Evolutionary conservation across 2,113 vertebrate species (phyloP).

Genomic region (Talpa occidentalis): DNA sequence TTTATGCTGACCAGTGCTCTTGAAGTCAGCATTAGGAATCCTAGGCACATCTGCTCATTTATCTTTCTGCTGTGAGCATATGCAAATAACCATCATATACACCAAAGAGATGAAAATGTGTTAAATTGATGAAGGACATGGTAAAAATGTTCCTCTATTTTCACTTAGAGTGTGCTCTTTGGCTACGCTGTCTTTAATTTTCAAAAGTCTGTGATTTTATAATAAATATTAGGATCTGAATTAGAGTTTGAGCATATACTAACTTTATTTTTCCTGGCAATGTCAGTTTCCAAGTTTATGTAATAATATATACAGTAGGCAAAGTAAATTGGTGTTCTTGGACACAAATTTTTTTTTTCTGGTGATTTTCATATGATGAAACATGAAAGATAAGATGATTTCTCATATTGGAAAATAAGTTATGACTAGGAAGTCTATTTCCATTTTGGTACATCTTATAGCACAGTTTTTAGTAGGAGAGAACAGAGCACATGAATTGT

Average conservation of each 20-base stretch:
- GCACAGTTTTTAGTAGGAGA: neutral
- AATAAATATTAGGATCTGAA: slow-evolving; percentile 19
- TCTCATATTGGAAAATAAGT: slow-evolving; percentile 12
- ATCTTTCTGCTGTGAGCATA: neutral
- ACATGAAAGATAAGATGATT: too few species aligned
- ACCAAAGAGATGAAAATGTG: neutral
- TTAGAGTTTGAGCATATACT: slow-evolving; percentile 5
- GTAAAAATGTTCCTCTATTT: neutral
- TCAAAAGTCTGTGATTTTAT: slow-evolving; percentile 34
- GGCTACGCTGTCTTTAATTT: neutral
- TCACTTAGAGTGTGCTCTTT: slow-evolving; percentile 4
- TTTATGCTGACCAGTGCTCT: neutral
- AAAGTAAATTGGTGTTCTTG: slow-evolving; percentile 16
- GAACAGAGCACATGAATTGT: neutral
- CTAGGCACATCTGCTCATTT: neutral
- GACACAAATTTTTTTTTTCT: neutral
- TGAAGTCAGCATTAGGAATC: neutral
- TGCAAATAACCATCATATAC: neutral
- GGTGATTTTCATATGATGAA: neutral
- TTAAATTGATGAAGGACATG: slow-evolving; percentile 7
- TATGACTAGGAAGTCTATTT: neutral
- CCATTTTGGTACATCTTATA: neutral
- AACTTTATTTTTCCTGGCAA: slow-evolving; percentile 17
- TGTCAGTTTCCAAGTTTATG: slow-evolving; percentile 20
- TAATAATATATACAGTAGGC: neutral